phyloP scores from a whole-genome alignment of 2,888 invertebrate species.

The Hipparchia sbordonii region DNA sequence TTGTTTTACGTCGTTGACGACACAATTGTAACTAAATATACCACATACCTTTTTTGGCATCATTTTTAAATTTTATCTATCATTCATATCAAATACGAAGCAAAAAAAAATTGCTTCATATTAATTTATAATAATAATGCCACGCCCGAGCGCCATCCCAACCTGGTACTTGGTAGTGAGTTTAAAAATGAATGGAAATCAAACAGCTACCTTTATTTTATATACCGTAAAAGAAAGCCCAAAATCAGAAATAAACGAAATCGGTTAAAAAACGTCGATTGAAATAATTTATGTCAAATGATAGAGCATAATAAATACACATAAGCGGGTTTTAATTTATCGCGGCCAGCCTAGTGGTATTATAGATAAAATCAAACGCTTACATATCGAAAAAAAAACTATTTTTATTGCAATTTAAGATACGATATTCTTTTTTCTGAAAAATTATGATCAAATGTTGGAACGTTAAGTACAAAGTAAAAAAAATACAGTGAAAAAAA shows the following conservation, averaged over 20 bases:
- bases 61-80: slow-evolving; percentile 30
- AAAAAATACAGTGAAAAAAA: too few relatives aligned
- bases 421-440: too few relatives aligned
- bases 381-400: background rate
- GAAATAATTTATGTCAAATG: too few relatives aligned
- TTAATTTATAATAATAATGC: slow-evolving; percentile 7
- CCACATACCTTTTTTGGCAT: slow-evolving; percentile 38
- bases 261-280: too few relatives aligned
- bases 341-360: too few relatives aligned
- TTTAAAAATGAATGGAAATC: background rate
- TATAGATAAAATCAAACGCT: too few relatives aligned
- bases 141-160: background rate
- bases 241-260: background rate
- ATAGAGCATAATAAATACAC: too few relatives aligned
- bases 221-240: background rate
- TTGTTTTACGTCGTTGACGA: slow-evolving; percentile 24
- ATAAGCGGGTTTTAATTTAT: too few relatives aligned
- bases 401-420: too few relatives aligned
- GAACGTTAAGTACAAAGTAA: too few relatives aligned
- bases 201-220: too few relatives aligned
- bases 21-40: slow-evolving; percentile 31
- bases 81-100: slow-evolving; percentile 30
- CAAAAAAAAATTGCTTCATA: slow-evolving; percentile 23
- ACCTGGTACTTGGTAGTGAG: background rate
- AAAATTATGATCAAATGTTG: too few relatives aligned